Evolutionary conservation across 1,140 invertebrate genomes (phyloP).

Genomic region (Colletes gigas): DNA sequence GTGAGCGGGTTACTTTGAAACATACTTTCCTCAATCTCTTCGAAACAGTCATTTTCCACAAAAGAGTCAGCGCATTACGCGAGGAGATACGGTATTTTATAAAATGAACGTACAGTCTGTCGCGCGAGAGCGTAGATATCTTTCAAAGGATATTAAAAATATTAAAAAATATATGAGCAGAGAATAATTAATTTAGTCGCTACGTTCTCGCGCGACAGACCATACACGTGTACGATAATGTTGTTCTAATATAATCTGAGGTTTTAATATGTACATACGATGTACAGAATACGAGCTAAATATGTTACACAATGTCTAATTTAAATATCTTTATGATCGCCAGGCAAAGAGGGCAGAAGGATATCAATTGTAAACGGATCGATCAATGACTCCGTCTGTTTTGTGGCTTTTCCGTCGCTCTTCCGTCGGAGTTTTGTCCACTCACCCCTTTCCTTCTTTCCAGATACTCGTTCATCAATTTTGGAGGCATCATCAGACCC

Average conservation of each 20-base stretch:
- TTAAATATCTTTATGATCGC: not conserved
- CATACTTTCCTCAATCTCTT: not conserved
- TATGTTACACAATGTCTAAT: constrained; percentile 6
- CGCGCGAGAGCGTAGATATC: too few species aligned
- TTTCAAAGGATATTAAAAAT: too few species aligned
- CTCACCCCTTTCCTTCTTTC: constrained; percentile 72
- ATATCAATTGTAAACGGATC: not conserved
- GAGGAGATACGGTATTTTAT: too few species aligned
- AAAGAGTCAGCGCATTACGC: not conserved
- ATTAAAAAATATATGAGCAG: too few species aligned
- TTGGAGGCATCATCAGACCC: constrained; percentile 69
- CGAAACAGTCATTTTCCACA: not conserved
- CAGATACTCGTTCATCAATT: constrained; percentile 72
- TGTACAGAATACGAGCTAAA: constrained; percentile 23
- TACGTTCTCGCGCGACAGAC: not conserved
- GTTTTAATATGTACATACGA: constrained; percentile 20
- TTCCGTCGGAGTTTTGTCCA: constrained; percentile 31
- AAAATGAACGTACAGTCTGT: too few species aligned
- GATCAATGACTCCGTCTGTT: constrained; percentile 6
- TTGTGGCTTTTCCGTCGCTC: constrained; percentile 21
- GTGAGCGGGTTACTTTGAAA: not conserved
- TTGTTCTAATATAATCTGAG: not conserved
- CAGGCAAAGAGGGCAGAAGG: too few species aligned
- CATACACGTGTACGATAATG: not conserved
- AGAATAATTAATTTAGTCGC: too few species aligned